These are phyloP conservation scores for Lagopus leucura DNA, from an alignment of 2,113 vertebrate genomes.

Conservation along the genomic window DNA sequence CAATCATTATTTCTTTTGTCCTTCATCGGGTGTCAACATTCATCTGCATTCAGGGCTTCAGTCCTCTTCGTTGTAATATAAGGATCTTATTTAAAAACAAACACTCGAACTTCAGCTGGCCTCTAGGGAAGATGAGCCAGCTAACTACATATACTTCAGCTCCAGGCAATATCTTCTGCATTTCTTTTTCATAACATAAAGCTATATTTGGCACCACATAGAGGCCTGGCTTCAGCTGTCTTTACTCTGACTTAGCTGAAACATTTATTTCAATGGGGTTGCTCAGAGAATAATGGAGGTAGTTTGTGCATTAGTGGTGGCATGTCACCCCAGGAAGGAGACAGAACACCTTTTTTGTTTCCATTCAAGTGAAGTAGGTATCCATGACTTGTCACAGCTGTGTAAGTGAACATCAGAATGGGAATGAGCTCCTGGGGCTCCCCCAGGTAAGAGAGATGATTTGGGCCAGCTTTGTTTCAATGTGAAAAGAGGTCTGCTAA, in stretches of 20 bases:
- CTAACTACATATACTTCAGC: not conserved
- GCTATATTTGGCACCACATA: not conserved
- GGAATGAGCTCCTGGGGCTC: not conserved
- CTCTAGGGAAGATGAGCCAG: not conserved
- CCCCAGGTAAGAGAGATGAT: not conserved
- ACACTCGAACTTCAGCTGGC: not conserved
- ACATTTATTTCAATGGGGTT: not conserved
- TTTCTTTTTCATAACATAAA: not conserved
- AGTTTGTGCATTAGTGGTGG: not conserved
- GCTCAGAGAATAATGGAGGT: not conserved
- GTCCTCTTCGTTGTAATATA: not conserved
- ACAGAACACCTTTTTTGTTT: not conserved
- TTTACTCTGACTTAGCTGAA: not conserved
- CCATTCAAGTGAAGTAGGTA: not conserved
- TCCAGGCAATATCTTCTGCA: not conserved
- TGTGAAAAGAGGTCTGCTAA: not conserved
- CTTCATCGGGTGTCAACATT: not conserved
- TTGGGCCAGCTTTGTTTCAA: not conserved
- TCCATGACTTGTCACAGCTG: not conserved
- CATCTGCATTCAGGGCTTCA: not conserved
- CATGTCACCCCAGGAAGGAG: not conserved
- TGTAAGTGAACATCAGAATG: fast-evolving
- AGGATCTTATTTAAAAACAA: not conserved
- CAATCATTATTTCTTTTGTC: not conserved
- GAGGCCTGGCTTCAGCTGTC: not conserved